phyloP scores from a whole-genome alignment of 2,888 invertebrate species.

The Thera britannica region DNA sequence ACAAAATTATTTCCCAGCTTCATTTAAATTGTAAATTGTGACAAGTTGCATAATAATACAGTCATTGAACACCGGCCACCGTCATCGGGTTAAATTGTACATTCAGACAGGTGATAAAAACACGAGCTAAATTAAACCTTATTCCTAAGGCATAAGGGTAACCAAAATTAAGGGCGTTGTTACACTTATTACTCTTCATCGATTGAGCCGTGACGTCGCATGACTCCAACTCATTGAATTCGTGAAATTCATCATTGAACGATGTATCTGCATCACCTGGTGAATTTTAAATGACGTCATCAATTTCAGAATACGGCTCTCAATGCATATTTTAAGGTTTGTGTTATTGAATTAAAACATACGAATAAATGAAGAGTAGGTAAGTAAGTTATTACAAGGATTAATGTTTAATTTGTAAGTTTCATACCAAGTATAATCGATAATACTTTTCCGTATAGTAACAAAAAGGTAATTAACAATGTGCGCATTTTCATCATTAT shows the following conservation, averaged over 20 bases:
- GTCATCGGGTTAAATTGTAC: slow-evolving; percentile 32
- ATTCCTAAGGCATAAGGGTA: neutral
- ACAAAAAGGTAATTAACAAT: slow-evolving; percentile 1
- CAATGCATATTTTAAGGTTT: no score
- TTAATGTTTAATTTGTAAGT: no score
- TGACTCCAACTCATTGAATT: slow-evolving; percentile 27
- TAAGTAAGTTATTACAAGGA: no score
- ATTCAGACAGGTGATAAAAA: slow-evolving; percentile 30
- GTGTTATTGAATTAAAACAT: no score
- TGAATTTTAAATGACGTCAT: neutral
- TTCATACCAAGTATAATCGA: no score
- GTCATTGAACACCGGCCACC: slow-evolving; percentile 31
- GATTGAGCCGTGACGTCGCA: slow-evolving; percentile 24
- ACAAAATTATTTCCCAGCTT: slow-evolving; percentile 18
- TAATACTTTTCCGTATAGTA: neutral
- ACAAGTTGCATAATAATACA: slow-evolving; percentile 38
- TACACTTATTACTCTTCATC: slow-evolving; percentile 18
- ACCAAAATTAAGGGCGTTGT: slow-evolving; percentile 2
- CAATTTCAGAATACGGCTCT: no score
- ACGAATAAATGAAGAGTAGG: no score
- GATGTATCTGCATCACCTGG: neutral
- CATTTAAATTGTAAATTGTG: slow-evolving; percentile 36
- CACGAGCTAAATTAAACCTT: slow-evolving; percentile 14
- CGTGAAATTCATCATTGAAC: slow-evolving; percentile 24
- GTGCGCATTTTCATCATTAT: slow-evolving; percentile 10